Evolutionary conservation across 2,888 invertebrate species (phyloP).

Genomic region (Oscheius sp.): DNA sequence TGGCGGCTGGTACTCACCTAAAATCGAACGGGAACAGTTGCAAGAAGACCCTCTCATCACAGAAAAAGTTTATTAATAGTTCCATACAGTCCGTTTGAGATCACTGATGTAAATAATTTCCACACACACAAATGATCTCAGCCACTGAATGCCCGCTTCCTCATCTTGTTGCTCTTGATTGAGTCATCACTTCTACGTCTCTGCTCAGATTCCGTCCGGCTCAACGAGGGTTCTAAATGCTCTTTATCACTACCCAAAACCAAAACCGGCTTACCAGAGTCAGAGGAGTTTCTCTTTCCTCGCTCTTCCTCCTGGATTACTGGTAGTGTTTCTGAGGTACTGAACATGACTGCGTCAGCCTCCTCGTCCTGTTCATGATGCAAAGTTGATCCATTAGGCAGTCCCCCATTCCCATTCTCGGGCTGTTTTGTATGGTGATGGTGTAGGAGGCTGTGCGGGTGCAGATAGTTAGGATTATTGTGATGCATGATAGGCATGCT

Average conservation of each 20-base stretch:
- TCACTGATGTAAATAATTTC: too few relatives aligned
- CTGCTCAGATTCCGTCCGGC: neutral
- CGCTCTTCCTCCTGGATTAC: slow-evolving; percentile 59
- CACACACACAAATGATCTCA: neutral
- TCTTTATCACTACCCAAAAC: neutral
- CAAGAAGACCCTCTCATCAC: too few relatives aligned
- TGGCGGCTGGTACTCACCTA: too few relatives aligned
- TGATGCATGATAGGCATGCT: slow-evolving; percentile 14
- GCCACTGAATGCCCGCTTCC: slow-evolving; percentile 1
- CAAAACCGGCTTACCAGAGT: neutral
- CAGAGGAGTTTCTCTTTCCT: slow-evolving; percentile 32
- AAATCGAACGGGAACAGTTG: too few relatives aligned
- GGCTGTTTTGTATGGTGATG: slow-evolving; percentile 15
- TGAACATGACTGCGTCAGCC: neutral
- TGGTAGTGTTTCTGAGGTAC: slow-evolving; percentile 52
- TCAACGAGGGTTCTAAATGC: neutral
- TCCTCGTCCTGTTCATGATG: neutral
- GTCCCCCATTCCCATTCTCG: neutral
- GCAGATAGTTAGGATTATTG: neutral
- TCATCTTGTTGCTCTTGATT: neutral
- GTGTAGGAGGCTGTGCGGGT: slow-evolving; percentile 26
- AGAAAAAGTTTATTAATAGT: too few relatives aligned
- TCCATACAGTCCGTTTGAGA: too few relatives aligned
- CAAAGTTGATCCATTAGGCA: neutral
- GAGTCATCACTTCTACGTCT: neutral